Evolutionary conservation across 2,888 invertebrate genomes (phyloP), one percentile per base, ranked within the genome.

Genomic region (Xestia c-nigrum): DNA sequence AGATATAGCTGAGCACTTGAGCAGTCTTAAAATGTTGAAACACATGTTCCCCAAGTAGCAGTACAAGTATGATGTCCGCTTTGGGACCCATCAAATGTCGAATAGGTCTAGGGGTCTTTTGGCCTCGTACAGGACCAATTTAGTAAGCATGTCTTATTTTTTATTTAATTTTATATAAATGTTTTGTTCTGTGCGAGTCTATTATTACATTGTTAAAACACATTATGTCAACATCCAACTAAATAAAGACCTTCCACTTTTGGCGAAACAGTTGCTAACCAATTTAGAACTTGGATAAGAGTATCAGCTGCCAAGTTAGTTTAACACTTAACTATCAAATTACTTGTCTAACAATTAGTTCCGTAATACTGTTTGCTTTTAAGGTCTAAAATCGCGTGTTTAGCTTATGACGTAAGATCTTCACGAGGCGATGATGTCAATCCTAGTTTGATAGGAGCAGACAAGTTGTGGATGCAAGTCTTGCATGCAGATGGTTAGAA

Each of bases 341-440:
- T 70, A 72, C 67, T 52, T 19, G 64, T 72, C 24, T 40, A 77
- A 67, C 76, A 79, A 85, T 79, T 83, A 85, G 24, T 43, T 67
- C 47, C n/a, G 70, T 73, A 72, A 66, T 65, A 65, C 63, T 52
- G 50, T 70, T 72, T 68, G 76, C 31, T 0, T 55, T 46, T 78
- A 86, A 69, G 76, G 80, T 78, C 47, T 63, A 75, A 59, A 73
- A 63, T 82, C 57, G 73, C 57, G 31, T 80, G 74, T 21, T 67
- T 66, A 21, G 66, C 19, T 69, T 5, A 81, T 88, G 88, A 88
- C 77, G 87, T 87, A 84, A 88, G 76, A 82, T 83, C 85, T 80
- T 78, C 76, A 72, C 70, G 74, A 63, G 63, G 79, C 72, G 86
- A 78, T 87, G 86, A 86, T 83, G 83, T 85, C 87, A 87, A 85